Conservation (phyloP, 2,113 vertebrate species). For the Nyctereutes procyonoides region DNA sequence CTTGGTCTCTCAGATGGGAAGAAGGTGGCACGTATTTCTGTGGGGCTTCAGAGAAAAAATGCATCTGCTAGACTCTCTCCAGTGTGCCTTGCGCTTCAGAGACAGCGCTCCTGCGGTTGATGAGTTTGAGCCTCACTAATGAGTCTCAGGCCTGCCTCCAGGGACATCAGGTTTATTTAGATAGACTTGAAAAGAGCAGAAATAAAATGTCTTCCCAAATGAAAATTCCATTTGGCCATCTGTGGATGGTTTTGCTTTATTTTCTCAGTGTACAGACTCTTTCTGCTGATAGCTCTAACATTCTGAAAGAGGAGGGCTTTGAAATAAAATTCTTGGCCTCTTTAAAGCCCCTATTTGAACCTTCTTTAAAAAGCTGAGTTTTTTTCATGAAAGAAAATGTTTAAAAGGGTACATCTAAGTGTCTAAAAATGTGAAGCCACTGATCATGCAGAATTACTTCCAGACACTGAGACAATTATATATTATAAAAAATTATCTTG, state of each 20-base stretch:
- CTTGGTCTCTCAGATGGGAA: background rate
- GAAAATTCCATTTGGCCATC: slow-evolving; percentile 74
- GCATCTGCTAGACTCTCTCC: background rate
- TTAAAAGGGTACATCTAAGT: slow-evolving; percentile 74
- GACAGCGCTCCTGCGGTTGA: slow-evolving; percentile 6
- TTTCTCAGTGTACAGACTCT: slow-evolving; percentile 73
- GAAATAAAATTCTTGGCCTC: slow-evolving; percentile 78
- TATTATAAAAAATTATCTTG: slow-evolving; percentile 63
- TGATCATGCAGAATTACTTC: slow-evolving; percentile 66
- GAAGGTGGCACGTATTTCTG: background rate
- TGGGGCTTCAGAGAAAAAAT: background rate
- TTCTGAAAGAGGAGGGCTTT: slow-evolving; percentile 70
- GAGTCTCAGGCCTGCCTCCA: slow-evolving; percentile 70
- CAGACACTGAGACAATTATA: slow-evolving; percentile 51
- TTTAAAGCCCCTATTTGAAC: slow-evolving; percentile 79
- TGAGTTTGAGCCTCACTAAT: slow-evolving; percentile 68
- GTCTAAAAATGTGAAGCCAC: slow-evolving; percentile 73
- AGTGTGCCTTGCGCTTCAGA: background rate
- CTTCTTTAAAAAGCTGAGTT: slow-evolving; percentile 67
- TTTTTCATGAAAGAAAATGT: slow-evolving; percentile 75
- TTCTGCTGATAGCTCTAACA: slow-evolving; percentile 54
- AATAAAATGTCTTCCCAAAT: slow-evolving; percentile 71
- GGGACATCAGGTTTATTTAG: slow-evolving; percentile 77
- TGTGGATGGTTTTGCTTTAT: slow-evolving; percentile 69
- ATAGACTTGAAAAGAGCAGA: slow-evolving; percentile 78